Base-by-base conservation (phyloP, 2,797 vertebrate species). In the Labeo calbasu region DNA sequence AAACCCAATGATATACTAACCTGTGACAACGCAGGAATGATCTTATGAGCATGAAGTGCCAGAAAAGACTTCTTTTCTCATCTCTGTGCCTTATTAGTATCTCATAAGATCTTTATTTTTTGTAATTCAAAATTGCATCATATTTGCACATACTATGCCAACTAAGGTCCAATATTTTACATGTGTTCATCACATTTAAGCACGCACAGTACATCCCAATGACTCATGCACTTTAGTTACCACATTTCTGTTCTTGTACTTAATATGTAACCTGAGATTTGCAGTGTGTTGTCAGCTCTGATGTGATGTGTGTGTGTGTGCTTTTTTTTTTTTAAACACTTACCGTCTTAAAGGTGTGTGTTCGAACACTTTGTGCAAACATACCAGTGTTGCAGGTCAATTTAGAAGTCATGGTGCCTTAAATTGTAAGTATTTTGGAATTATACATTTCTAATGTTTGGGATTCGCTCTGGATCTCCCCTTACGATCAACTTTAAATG, bases 1-100 rank as follows among this genome's bases (percentile, higher is more conserved):
- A 93, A 94, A 86, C 96, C 95, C 88, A 86, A 93, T 0, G 95
- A 97, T 66, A 89, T 95, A 53, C 91, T 99, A 66, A 95, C 91
- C 75, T 99, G 98, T 85, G 88, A 96, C 14, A 83, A 86, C n/a
- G 86, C 93, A 19, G 92, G 92, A 36, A 63, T 94, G 9, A 85
- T 91, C 55, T 59, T 81, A 77, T 89, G 78, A 88, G 68, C 66
- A 48, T 25, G 32, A 50, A 75, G 43, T 36, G n/a, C 28, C 68
- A 50, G 36, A 9, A 79, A 46, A 73, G 50, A 63, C 66, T 66
- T 1, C 1, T 46, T 3, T 85, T 71, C 73, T 86, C 32, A 63
- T 69, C 61, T 66, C 32, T 70, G 84, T 86, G 82, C 84, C 88
- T 88, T 87, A 76, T 79, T 83, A 59, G 36, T 63, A 36, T 81